Conservation (phyloP, 2,113 vertebrate species). For the Catharus minimus region DNA sequence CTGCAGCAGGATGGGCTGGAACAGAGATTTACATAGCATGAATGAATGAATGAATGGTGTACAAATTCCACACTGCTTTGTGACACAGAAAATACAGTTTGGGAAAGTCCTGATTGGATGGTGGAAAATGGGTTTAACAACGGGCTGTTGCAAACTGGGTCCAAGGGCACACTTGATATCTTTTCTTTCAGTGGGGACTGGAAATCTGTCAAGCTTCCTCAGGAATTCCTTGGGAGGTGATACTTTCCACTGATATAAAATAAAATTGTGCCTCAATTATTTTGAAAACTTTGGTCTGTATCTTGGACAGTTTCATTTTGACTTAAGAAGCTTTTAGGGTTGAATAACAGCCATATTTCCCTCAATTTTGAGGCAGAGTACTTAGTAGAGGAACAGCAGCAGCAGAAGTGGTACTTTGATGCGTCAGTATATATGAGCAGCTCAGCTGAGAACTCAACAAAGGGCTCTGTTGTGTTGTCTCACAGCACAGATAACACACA, state of each 20-base stretch:
- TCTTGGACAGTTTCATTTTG: neutral
- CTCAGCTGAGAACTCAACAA: constrained; percentile 62
- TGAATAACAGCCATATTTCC: constrained; percentile 1
- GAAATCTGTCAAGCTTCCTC: neutral
- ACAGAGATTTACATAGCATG: rapidly evolving
- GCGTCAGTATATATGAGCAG: constrained; percentile 28
- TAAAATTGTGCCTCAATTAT: neutral
- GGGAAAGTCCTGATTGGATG: neutral
- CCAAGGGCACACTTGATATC: neutral
- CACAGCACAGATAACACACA: constrained; percentile 59
- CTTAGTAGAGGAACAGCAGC: constrained; percentile 47
- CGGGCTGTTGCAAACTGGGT: rapidly evolving
- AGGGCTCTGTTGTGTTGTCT: constrained; percentile 66
- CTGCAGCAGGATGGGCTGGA: neutral
- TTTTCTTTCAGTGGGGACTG: neutral
- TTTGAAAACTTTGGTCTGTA: neutral
- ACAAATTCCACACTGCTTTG: neutral
- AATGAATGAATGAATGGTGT: rapidly evolving
- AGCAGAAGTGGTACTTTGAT: constrained; percentile 47
- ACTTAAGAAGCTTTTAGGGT: neutral
- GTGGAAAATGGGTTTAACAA: neutral
- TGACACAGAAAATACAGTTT: neutral
- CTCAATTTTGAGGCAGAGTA: constrained; percentile 15
- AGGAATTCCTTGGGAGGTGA: neutral
- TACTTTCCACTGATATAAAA: neutral